These are phyloP conservation scores for Heliconius charithonia DNA, from an alignment of 2,888 invertebrate genomes.

Conservation along the genomic window DNA sequence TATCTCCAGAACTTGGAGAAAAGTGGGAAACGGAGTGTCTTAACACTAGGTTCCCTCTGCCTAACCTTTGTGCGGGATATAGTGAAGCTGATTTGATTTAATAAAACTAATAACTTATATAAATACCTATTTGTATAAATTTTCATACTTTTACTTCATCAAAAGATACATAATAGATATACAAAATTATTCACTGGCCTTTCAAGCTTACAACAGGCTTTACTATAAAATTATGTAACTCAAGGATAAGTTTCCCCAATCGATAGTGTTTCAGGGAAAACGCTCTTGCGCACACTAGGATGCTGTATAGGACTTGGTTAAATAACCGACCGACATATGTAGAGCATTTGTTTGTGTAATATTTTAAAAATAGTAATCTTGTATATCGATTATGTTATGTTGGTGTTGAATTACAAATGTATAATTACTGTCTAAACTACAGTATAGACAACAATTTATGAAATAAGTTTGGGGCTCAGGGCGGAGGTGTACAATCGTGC, in stretches of 20 bases:
- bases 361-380: constrained; percentile 41
- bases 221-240: constrained; percentile 15
- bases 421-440: background rate
- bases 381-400: background rate
- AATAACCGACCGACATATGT: constrained; percentile 53
- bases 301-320: constrained; percentile 58
- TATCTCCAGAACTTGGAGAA: no score
- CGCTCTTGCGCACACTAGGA: constrained; percentile 55
- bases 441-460: background rate
- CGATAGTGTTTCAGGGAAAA: constrained; percentile 14
- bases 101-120: background rate
- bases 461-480: no score
- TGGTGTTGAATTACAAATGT: background rate
- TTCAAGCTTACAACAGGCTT: background rate
- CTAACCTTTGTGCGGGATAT: no score
- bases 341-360: constrained; percentile 44
- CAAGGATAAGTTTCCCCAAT: background rate
- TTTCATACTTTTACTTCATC: background rate
- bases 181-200: background rate
- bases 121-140: background rate
- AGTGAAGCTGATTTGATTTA: no score
- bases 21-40: no score
- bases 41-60: no score
- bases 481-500: no score
- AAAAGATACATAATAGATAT: background rate